Conservation (phyloP, 2,888 invertebrate genomes). For the Cerceris rybyensis region DNA sequence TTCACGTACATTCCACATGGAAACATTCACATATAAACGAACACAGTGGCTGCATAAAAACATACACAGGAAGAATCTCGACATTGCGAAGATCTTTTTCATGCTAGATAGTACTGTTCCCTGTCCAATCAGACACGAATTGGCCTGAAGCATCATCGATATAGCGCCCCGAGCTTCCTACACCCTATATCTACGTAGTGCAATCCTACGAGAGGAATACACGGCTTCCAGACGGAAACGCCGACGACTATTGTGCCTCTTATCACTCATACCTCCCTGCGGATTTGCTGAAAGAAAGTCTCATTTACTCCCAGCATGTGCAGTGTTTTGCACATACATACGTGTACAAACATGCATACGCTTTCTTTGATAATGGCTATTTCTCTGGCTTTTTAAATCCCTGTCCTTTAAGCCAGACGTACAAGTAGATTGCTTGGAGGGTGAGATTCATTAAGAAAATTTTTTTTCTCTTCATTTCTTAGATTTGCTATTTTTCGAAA, state of each 20-base stretch:
- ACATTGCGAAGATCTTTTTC: constrained; percentile 20
- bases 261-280: constrained; percentile 29
- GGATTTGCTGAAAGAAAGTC: constrained; percentile 19
- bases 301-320: neutral
- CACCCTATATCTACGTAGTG: neutral
- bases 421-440: neutral
- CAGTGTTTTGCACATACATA: neutral
- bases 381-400: neutral
- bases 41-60: neutral
- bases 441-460: no score
- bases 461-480: no score
- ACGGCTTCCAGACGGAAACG: constrained; percentile 20
- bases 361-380: neutral
- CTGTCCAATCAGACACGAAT: constrained; percentile 37
- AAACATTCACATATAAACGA: no score
- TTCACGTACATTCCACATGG: no score
- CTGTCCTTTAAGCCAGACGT: neutral
- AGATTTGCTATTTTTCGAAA: no score
- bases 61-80: neutral
- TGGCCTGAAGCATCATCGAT: constrained; percentile 36
- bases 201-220: constrained; percentile 15
- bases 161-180: constrained; percentile 6
- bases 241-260: constrained; percentile 33
- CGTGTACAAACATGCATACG: neutral
- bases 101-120: constrained; percentile 20